Base-by-base conservation (phyloP, 2,797 vertebrate genomes). In the Hypotaenidia okinawae region DNA sequence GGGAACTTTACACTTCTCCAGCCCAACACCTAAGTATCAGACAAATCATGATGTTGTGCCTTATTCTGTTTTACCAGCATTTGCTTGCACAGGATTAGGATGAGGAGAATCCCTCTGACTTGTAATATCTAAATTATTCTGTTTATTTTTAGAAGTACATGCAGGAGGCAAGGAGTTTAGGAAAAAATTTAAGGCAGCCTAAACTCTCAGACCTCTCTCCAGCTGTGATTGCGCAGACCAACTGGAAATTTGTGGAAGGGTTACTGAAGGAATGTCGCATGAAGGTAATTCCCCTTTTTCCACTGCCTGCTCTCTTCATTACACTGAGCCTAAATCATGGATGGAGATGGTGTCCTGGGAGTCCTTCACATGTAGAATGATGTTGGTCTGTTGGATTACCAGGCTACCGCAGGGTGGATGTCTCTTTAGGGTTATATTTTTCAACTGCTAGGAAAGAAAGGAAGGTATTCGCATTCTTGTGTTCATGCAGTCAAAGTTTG, bases 221-320 rank as follows among this genome's bases (percentile, higher is more conserved):
- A 39, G 98, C 98, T 61, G 98, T 99, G 75, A 98, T 99, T 95
- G 98, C 98, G 8, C 99, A 99, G 93, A 99, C 99, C 93, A 99
- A 99, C 97, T 98, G 98, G 37, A 99, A 99, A 95, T 99, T 99
- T 89, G 99, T 99, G 18, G 98, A 99, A 95, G 99, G 99, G 58
- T 96, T 99, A 86, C 97, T 99, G 91, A 99, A 99, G 79, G 99
- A 99, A 98, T 99, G 99, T 96, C 99, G 99, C 81, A 98, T 99
- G 97, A 99, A 99, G 99, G 99, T 99, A 96, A 59, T 45, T 22
- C 15, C 8, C 21, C 13, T 47, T 45, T 16, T 27, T 32, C 24
- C 5, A 1, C 47, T 11, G 4, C 30, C 16, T 43, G 59, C 82
- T 67, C 16, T 73, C 6, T 74, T 30, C 16, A 45, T 22, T 77